Base-by-base conservation (phyloP, 1,140 invertebrate genomes). In the Uloborus diversus region DNA sequence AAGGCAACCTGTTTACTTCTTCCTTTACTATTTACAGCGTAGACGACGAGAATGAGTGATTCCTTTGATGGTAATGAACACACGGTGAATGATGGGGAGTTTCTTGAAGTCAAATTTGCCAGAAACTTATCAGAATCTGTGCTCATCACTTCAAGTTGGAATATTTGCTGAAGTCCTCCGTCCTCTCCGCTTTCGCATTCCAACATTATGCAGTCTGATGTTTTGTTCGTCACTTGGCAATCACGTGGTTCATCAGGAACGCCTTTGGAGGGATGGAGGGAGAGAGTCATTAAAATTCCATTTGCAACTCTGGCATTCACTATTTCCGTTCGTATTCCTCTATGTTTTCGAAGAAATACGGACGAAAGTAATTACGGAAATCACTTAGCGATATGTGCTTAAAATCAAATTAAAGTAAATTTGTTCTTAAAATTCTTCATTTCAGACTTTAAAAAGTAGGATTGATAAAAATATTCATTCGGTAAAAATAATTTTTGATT, bases 211-310 rank as follows among this genome's bases (percentile, higher is more conserved):
- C 93, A 92, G 83, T 95, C 93, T 65, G 91, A 90, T 59, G 93
- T 95, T 85, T 94, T 93, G 86, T 96, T 96, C 56, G 91, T 90
- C 17, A 95, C 90, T 0, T 93, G 94, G 87, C 94, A 96, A 85
- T 95, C 95, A 20, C 91, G 90, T 59, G 94, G 87, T 1, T 93
- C 89, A 79, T 92, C 92, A 3, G 94, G 94, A 37, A 93, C 92
- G 82, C 94, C 94, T 92, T 13, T 37, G 4, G 0, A 59, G 28
- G 9, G 59, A 42, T 33, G 17, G 13, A 30, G n/a, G 4, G 1
- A n/a, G n/a, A n/a, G n/a, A n/a, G n/a, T n/a, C n/a, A n/a, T n/a
- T n/a, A n/a, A n/a, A n/a, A n/a, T n/a, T n/a, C n/a, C n/a, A n/a
- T n/a, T n/a, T n/a, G n/a, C n/a, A n/a, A n/a, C n/a, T n/a, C n/a